Evolutionary conservation across 2,113 vertebrate species (phyloP).

Genomic region (Falco punctatus): DNA sequence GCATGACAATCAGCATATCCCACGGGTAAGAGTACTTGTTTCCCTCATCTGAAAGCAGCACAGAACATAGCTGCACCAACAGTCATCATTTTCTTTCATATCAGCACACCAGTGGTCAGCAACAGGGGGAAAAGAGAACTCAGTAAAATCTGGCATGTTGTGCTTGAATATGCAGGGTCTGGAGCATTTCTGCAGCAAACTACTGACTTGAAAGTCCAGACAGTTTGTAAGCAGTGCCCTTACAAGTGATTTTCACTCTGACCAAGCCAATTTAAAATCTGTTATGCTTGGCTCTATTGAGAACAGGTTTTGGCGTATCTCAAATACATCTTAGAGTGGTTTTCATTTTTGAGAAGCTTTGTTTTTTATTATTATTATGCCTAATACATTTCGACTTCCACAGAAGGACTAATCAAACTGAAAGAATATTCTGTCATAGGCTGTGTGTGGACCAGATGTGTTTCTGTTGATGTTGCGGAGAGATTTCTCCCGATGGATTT

Average conservation of each 20-base stretch:
- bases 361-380: background rate
- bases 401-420: slow-evolving; percentile 4
- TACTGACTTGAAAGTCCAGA: background rate
- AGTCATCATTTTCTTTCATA: background rate
- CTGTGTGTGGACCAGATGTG: slow-evolving; percentile 1
- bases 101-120: background rate
- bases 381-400: background rate
- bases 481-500: slow-evolving; percentile 17
- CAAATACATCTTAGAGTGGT: background rate
- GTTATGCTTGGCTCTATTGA: background rate
- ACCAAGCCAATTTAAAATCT: background rate
- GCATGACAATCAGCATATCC: background rate
- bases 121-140: background rate
- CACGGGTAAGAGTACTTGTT: background rate
- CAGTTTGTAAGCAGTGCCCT: background rate
- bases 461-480: background rate
- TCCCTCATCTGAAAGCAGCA: background rate
- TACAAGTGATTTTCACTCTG: background rate
- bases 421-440: background rate
- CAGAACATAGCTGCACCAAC: background rate
- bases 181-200: background rate
- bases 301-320: background rate
- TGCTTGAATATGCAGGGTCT: background rate
- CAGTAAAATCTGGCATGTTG: background rate
- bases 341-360: slow-evolving; percentile 6